Percentiles rank a stretch among this genome's conserved stretches.
phyloP scores from a whole-genome alignment of 1,140 invertebrate genomes.

The Papilio glaucus region DNA sequence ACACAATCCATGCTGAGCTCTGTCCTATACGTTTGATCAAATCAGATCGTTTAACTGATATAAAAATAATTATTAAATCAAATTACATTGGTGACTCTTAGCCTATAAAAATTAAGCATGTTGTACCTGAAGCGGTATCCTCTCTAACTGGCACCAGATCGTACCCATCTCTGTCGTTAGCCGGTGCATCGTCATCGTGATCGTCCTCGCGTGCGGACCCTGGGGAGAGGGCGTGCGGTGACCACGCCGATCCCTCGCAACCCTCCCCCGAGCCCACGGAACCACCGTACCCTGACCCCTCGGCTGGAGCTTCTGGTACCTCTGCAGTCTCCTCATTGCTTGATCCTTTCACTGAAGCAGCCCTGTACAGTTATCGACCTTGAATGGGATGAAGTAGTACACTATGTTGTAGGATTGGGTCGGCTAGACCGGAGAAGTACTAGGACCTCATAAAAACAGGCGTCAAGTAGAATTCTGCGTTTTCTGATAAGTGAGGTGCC shows the following conservation, averaged over 20 bases:
- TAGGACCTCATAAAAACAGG: too few relatives aligned
- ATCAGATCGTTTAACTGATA: too few relatives aligned
- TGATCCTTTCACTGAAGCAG: constrained; percentile 53
- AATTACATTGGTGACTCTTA: too few relatives aligned
- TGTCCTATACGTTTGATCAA: too few relatives aligned
- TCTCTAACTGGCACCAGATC: constrained; percentile 59
- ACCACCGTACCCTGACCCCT: constrained; percentile 38
- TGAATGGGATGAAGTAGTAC: too few relatives aligned
- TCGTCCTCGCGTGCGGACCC: constrained; percentile 60
- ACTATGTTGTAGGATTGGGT: too few relatives aligned
- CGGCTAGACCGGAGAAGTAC: too few relatives aligned
- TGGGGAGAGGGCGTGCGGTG: constrained; percentile 67
- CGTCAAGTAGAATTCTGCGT: too few relatives aligned
- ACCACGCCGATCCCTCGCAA: constrained; percentile 46
- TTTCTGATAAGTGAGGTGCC: too few relatives aligned
- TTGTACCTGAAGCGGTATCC: constrained; percentile 49
- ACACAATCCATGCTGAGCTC: too few relatives aligned
- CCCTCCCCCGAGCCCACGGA: constrained; percentile 41
- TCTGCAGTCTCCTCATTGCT: constrained; percentile 44
- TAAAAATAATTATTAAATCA: constrained; percentile 16
- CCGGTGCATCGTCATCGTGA: constrained; percentile 47
- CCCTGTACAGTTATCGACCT: constrained; percentile 43
- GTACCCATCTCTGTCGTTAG: constrained; percentile 47
- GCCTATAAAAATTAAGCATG: too few relatives aligned
- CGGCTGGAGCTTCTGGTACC: constrained; percentile 38